Evolutionary conservation across 2,888 invertebrate species (phyloP), one percentile per base, ranked within the genome.

Genomic region (Lithophane leautieri): DNA sequence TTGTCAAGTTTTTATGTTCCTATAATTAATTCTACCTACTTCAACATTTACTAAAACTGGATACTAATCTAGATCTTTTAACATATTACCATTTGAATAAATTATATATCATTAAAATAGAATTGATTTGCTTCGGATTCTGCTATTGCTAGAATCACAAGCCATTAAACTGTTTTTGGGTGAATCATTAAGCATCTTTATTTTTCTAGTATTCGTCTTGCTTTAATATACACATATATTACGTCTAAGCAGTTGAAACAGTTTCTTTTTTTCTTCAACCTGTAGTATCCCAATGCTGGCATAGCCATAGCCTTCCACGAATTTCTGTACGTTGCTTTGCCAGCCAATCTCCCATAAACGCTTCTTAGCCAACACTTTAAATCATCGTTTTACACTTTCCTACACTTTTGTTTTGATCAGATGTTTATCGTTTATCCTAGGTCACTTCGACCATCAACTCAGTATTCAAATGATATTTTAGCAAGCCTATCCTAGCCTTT

Each of bases 11-110:
- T 70, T 58, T 54, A 68, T 60, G 19, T 52, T 44, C 58, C 12
- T 68, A n/a, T 62, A 56, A 62, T 68, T 60, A 72, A 78, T 68
- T 68, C 61, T 40, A n/a, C 8, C 6, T 47, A 65, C 22, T 60
- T 72, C 3, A 28, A 34, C 34, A 76, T 76, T 65, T 40, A n/a
- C 22, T 66, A 60, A 70, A 82, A 82, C 70, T 73, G 62, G 77
- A 73, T 65, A 54, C 22, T 34, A 40, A 81, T 85, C 67, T 70
- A 83, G 65, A 79, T 79, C 40, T 70, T 56, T 58, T 44, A 60
- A 54, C 42, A 47, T n/a, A 70, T 70, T 19, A 14, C 0, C 9
- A 71, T 60, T 80, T 14, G 67, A 50, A 75, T 40, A 11, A 65
- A 50, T 69, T 40, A n/a, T 61, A 19, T 19, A 52, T 25, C 14